Conservation (phyloP, 1,140 invertebrate species). For the Trichonephila clavata region DNA sequence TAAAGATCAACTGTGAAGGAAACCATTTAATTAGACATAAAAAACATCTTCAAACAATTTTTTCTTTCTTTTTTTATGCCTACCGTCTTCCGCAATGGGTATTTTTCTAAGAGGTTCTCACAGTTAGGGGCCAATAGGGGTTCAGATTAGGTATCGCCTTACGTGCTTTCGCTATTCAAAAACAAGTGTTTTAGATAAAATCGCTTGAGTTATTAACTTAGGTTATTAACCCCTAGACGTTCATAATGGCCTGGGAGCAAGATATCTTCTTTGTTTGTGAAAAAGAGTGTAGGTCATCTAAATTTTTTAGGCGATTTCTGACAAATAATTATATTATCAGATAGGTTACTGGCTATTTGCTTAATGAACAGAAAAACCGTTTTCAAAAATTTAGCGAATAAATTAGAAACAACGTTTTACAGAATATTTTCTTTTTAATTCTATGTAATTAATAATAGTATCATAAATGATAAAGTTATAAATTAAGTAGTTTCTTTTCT, state of each 20-base stretch:
- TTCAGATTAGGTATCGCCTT: slow-evolving; percentile 4
- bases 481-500: too few relatives aligned
- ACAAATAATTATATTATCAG: too few relatives aligned
- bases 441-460: too few relatives aligned
- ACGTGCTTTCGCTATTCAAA: not conserved
- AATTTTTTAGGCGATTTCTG: too few relatives aligned
- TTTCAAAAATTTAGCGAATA: too few relatives aligned
- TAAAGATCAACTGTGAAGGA: slow-evolving; percentile 9
- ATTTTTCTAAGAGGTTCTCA: not conserved
- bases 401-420: too few relatives aligned
- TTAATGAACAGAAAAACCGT: too few relatives aligned
- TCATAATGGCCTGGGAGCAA: slow-evolving; percentile 1
- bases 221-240: slow-evolving; percentile 54
- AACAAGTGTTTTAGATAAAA: slow-evolving; percentile 50
- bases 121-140: slow-evolving; percentile 45
- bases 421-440: too few relatives aligned
- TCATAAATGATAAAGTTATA: too few relatives aligned
- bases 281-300: too few relatives aligned
- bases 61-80: not conserved
- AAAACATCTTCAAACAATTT: not conserved
- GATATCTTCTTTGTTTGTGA: not conserved
- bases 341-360: too few relatives aligned
- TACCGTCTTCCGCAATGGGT: slow-evolving; percentile 21
- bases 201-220: slow-evolving; percentile 43
- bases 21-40: slow-evolving; percentile 26